Percentiles rank a stretch among this genome's conserved stretches.
These are phyloP conservation scores for Pecten maximus DNA, from an alignment of 2,888 invertebrate species.

Conservation along the genomic window DNA sequence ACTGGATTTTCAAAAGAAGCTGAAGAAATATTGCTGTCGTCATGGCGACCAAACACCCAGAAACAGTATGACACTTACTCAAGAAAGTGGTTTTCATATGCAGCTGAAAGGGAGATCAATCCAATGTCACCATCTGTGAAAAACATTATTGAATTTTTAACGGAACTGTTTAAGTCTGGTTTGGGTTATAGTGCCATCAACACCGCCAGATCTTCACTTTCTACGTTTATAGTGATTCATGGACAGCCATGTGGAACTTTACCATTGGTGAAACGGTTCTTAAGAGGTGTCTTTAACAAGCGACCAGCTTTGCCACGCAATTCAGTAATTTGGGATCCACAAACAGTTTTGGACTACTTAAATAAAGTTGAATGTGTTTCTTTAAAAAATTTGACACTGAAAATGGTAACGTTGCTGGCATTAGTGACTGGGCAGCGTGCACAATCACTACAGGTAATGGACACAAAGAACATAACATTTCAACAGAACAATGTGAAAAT, in stretches of 20 bases:
- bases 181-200: constrained; percentile 49
- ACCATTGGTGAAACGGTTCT: not conserved
- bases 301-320: constrained; percentile 46
- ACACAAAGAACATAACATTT: constrained; percentile 45
- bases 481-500: constrained; percentile 39
- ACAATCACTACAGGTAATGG: constrained; percentile 49
- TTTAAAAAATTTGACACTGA: not conserved
- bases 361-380: not conserved
- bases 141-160: too few species aligned
- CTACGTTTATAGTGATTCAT: constrained; percentile 37
- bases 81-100: constrained; percentile 48
- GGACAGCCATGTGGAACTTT: constrained; percentile 35
- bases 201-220: constrained; percentile 44
- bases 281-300: constrained; percentile 48
- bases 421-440: constrained; percentile 52
- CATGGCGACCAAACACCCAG: constrained; percentile 46
- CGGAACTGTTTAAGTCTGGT: constrained; percentile 42
- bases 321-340: not conserved
- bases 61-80: constrained; percentile 48
- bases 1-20: constrained; percentile 44
- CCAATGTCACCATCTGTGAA: constrained; percentile 46
- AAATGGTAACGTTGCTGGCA: constrained; percentile 54
- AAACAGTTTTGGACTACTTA: not conserved
- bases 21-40: constrained; percentile 38
- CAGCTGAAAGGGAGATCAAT: constrained; percentile 44